These are phyloP conservation scores for Clunio marinus DNA, from an alignment of 2,888 invertebrate genomes.

Conservation along the genomic window DNA sequence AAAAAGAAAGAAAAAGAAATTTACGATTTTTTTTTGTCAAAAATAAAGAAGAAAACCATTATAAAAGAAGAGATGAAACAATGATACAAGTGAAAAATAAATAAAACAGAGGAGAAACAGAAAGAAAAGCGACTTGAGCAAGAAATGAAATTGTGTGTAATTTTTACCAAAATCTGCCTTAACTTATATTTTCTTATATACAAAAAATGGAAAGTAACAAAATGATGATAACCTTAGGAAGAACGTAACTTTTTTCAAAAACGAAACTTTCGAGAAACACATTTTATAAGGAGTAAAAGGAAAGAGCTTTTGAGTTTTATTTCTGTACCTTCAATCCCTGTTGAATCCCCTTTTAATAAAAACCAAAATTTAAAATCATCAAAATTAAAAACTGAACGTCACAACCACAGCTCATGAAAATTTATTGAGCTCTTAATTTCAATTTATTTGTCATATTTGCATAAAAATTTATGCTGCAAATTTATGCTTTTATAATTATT, in stretches of 20 bases:
- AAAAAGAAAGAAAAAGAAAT: slow-evolving; percentile 49
- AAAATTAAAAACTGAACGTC: not conserved
- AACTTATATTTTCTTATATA: slow-evolving; percentile 60
- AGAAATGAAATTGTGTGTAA: slow-evolving; percentile 54
- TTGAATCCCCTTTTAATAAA: not conserved
- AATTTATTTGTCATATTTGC: not conserved
- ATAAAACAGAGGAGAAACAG: no score
- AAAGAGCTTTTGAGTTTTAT: slow-evolving; percentile 5
- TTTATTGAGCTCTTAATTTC: not conserved
- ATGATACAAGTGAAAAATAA: no score
- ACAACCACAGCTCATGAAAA: not conserved
- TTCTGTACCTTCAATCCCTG: not conserved
- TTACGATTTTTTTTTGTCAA: slow-evolving; percentile 42
- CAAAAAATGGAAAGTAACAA: slow-evolving; percentile 44
- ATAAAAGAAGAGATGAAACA: slow-evolving; percentile 42
- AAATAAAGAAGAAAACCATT: slow-evolving; percentile 46
- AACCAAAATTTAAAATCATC: slow-evolving; percentile 10
- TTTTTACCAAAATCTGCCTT: slow-evolving; percentile 63
- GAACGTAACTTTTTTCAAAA: slow-evolving; percentile 21
- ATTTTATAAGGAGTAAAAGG: not conserved
- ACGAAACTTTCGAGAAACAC: slow-evolving; percentile 19
- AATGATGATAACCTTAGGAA: slow-evolving; percentile 40
- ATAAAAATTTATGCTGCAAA: not conserved
- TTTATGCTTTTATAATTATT: not conserved
- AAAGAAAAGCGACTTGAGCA: slow-evolving; percentile 45